Evolutionary conservation across 2,888 invertebrate genomes (phyloP), one percentile per base, ranked within the genome.

Genomic region (Mesochorus sp.): DNA sequence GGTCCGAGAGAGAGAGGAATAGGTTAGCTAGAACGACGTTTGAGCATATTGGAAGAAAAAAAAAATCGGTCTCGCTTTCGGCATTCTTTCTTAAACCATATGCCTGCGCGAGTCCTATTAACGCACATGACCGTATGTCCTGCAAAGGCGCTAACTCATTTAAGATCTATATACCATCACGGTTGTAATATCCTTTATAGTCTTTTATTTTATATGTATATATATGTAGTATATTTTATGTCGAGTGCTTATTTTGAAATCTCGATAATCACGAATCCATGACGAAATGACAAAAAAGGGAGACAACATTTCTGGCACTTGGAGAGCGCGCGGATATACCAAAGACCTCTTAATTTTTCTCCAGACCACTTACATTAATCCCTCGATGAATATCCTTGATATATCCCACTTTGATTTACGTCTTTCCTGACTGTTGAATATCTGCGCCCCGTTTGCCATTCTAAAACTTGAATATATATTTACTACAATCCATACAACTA

Each of bases 271-370:
- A 31, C 34, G 19, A 59, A 59, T 47, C 47, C 57, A 21, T 49
- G 49, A 49, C 39, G 49, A 59, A 74, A 55, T 21, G 59, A 75
- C 34, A 31, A 55, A 68, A 24, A 21, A 66, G 26, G 8, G 42
- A 67, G 8, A 31, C 31, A 31, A 31, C 3, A 53, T 55, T 71
- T 39, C 39, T 39, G 19, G 19, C 49, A 37, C 31, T 51, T 0
- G 34, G n/a, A 28, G 28, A 31, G 17, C 17, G n/a, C 8, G 26
- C 10, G 47, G 21, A 19, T 34, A 37, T 3, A 5, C 81, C 80
- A 80, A 83, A 62, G 80, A 84, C 70, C 83, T 83, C 81, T 83
- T 84, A 81, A 85, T 86, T 85, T 84, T 83, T 85, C 49, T 76
- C 34, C 81, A 77, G 70, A 80, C 82, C 78, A 81, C 80, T 84